Evolutionary conservation across 2,888 invertebrate genomes (phyloP).

Genomic region (Imbricaverruca yamaguchii): DNA sequence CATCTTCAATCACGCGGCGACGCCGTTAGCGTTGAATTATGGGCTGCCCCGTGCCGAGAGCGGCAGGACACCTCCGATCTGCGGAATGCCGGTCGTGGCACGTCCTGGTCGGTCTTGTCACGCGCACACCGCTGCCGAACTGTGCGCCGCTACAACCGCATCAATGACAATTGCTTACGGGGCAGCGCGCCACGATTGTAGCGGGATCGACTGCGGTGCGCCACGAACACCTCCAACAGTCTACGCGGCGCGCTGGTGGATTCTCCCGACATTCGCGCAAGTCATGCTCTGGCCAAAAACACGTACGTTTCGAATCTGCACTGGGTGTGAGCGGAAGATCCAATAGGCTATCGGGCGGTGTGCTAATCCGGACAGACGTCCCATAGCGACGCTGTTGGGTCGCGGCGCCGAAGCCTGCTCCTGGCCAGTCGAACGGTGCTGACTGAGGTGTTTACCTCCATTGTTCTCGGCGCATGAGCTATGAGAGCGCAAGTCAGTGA

Average conservation of each 20-base stretch:
- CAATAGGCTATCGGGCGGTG: not conserved
- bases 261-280: too few species aligned
- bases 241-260: too few species aligned
- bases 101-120: not conserved
- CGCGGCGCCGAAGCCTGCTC: too few species aligned
- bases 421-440: too few species aligned
- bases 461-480: not conserved
- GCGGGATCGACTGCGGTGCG: not conserved
- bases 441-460: not conserved
- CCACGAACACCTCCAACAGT: too few species aligned
- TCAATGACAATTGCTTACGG: not conserved
- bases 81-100: not conserved
- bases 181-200: not conserved
- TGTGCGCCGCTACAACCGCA: not conserved
- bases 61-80: not conserved
- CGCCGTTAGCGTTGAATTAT: conserved; percentile 15
- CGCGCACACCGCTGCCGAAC: not conserved
- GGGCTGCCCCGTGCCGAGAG: not conserved
- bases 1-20: not conserved
- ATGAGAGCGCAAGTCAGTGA: not conserved
- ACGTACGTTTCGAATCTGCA: not conserved
- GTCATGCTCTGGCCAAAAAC: not conserved
- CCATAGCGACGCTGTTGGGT: not conserved
- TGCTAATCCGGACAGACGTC: not conserved
- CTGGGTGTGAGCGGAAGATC: not conserved